Conservation (phyloP, 2,888 invertebrate genomes). For the Dolomedes plantarius region DNA sequence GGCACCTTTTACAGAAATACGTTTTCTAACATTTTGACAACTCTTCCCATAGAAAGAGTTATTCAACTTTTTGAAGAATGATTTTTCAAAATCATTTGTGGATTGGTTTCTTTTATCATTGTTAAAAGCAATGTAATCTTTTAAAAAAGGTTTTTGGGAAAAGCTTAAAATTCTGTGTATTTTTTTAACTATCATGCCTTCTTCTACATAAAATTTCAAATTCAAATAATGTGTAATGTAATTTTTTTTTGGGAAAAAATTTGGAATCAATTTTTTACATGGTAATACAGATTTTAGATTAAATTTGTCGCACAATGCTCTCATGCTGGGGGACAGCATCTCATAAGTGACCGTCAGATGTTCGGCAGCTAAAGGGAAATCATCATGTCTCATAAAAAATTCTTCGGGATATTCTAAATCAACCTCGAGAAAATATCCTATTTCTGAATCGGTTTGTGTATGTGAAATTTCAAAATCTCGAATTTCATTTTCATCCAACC, state of each 20-base stretch:
- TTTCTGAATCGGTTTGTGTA: background rate
- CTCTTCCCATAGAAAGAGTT: constrained; percentile 25
- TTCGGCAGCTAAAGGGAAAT: background rate
- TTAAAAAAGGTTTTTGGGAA: constrained; percentile 21
- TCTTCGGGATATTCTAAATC: background rate
- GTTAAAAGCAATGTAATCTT: constrained; percentile 26
- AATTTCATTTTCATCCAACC: background rate
- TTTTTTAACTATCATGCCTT: constrained; percentile 29
- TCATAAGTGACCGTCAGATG: background rate
- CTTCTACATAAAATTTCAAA: constrained; percentile 26
- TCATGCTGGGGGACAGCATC: background rate
- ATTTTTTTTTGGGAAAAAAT: constrained; percentile 13
- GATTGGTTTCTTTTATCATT: constrained; percentile 13
- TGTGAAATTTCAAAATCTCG: background rate
- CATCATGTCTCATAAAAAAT: background rate
- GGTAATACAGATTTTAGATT: background rate
- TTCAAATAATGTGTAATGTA: constrained; percentile 35
- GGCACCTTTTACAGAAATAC: constrained; percentile 23
- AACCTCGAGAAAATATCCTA: background rate
- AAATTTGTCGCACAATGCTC: background rate
- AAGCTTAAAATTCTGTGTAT: constrained; percentile 32
- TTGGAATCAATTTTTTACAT: background rate
- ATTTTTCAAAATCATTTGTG: background rate
- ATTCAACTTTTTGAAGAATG: constrained; percentile 17
- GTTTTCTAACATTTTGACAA: constrained; percentile 20